Evolutionary conservation across 2,888 invertebrate species (phyloP), one percentile per base, ranked within the genome.

Genomic region (Leucoma salicis): DNA sequence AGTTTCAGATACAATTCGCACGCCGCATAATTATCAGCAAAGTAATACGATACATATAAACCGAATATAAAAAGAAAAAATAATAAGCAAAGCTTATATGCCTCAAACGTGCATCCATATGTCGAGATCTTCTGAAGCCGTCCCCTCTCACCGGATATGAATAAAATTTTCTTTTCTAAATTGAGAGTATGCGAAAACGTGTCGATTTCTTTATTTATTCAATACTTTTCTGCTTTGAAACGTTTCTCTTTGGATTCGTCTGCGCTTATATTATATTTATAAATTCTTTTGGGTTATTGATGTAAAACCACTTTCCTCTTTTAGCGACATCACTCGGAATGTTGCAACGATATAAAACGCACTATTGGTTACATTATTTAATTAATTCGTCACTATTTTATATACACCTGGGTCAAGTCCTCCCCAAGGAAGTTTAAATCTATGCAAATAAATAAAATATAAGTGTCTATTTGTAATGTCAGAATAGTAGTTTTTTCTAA

Each of bases 121-220:
- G 78, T 75, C 71, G 74, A 70, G 66, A 74, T 74, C 73, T 69
- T 78, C 71, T 72, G 74, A 75, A 78, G 71, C 73, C 70, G 74
- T 77, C 71, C 77, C 76, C 76, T 78, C 72, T 68, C 71, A 65
- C 57, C 74, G 75, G 75, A 79, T 82, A 84, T 83, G 83, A 83
- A 85, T 82, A 85, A 81, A 84, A 80, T 79, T 76, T 79, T 83
- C 79, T 78, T 75, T 78, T 74, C 82, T 78, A 83, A 85, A 84
- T 84, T 83, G 83, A 74, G 82, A 82, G 78, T 82, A 82, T 76
- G 78, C 78, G 75, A 80, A 82, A 83, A 82, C 83, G 82, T 85
- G 85, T 84, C 84, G 78, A 85, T 86, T 82, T 82, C 83, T 81
- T 84, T 85, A 85, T 83, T 84, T 84, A 84, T 86, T 84, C 82